phyloP scores from a whole-genome alignment of 2,113 vertebrate species.

The Phaethornis superciliosus region DNA sequence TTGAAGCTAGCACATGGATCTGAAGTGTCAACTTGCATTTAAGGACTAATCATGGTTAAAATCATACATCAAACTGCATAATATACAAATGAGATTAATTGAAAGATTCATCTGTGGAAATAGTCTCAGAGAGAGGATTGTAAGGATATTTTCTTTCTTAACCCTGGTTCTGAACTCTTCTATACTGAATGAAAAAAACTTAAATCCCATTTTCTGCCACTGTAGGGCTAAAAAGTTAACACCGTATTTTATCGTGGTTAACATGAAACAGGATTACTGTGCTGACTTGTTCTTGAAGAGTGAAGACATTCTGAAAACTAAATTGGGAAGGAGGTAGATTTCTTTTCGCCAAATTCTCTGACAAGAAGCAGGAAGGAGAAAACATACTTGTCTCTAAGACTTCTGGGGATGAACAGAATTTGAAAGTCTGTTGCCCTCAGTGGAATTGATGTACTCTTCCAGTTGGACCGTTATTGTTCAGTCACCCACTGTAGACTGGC shows the following conservation, averaged over 20 bases:
- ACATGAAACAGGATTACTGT: constrained; percentile 13
- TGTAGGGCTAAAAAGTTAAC: constrained; percentile 33
- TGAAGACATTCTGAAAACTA: constrained; percentile 6
- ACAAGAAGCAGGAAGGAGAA: neutral
- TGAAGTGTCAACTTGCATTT: neutral
- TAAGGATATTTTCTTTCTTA: neutral
- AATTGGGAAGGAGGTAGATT: neutral
- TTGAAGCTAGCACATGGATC: neutral
- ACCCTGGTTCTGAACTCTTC: constrained; percentile 10
- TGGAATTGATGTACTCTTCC: neutral
- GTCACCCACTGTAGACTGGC: neutral
- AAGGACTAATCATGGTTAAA: neutral
- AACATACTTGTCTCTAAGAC: neutral
- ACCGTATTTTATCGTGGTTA: constrained; percentile 28
- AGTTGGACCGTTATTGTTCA: neutral
- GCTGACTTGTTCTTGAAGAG: constrained; percentile 46
- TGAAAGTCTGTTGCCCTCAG: neutral
- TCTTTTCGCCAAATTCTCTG: constrained; percentile 1
- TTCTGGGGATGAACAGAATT: neutral
- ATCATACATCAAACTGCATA: neutral
- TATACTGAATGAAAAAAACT: neutral
- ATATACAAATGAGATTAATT: neutral
- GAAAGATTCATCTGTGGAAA: neutral
- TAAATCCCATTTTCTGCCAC: constrained; percentile 50
- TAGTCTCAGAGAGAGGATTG: neutral